A percentile compares a stretch with the other conserved stretches of the same genome.
phyloP scores from a whole-genome alignment of 2,797 vertebrate species.

The Spheniscus humboldti region DNA sequence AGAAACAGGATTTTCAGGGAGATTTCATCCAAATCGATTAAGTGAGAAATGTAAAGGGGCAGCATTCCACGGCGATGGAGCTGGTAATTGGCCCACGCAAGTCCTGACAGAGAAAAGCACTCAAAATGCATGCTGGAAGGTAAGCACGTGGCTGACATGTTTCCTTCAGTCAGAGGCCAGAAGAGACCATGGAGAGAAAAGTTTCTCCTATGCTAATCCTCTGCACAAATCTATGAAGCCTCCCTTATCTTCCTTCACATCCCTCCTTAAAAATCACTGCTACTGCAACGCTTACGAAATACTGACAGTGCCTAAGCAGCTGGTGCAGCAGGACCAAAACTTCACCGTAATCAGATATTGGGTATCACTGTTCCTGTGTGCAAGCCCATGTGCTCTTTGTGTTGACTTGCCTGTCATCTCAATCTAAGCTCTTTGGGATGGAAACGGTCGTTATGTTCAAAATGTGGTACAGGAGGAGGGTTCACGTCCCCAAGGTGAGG shows the following conservation, averaged over 20 bases:
- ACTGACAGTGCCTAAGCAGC: neutral
- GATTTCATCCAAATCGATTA: slow-evolving; percentile 54
- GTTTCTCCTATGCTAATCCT: neutral
- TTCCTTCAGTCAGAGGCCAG: neutral
- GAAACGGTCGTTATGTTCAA: neutral
- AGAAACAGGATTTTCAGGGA: slow-evolving; percentile 40
- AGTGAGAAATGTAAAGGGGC: slow-evolving; percentile 33
- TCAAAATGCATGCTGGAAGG: neutral
- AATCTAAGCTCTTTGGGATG: neutral
- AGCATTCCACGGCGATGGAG: neutral
- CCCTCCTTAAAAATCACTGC: neutral
- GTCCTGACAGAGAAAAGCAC: slow-evolving; percentile 42
- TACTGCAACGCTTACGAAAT: neutral
- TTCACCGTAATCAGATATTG: neutral
- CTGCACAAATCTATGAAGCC: neutral
- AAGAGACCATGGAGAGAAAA: neutral
- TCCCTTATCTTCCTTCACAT: neutral
- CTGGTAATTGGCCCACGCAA: neutral
- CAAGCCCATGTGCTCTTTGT: neutral
- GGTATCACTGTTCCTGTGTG: accelerated
- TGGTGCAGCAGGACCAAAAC: neutral
- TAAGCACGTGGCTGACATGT: neutral
- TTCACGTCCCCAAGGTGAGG: neutral
- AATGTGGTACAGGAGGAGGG: neutral
- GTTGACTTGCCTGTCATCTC: neutral